phyloP scores from a whole-genome alignment of 2,888 invertebrate genomes.

The Chouioia cunea region DNA sequence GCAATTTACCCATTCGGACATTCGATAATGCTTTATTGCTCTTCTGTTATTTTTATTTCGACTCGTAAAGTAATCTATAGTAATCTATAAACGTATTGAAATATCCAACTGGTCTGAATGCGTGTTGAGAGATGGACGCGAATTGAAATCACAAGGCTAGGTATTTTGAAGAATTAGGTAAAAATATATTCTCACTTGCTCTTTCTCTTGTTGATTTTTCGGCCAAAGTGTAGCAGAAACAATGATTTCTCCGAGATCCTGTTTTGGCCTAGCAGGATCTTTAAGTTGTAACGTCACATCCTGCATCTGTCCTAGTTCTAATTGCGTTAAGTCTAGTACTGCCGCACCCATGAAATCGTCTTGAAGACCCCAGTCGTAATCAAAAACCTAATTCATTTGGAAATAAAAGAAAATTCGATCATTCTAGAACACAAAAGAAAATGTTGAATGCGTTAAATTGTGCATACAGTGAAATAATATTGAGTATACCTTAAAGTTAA shows the following conservation, averaged over 20 bases:
- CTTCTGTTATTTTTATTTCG: too few relatives aligned
- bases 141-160: background rate
- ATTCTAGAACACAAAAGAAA: background rate
- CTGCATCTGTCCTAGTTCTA: conserved; percentile 82
- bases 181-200: conserved; percentile 76
- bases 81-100: too few relatives aligned
- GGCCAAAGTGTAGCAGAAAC: conserved; percentile 90
- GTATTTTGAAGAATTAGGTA: too few relatives aligned
- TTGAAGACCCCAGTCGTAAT: conserved; percentile 96
- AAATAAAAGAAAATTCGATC: background rate
- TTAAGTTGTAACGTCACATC: conserved; percentile 85
- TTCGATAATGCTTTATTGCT: too few relatives aligned
- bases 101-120: too few relatives aligned
- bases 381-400: conserved; percentile 80
- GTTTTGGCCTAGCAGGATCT: conserved; percentile 79
- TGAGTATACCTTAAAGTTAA: conserved; percentile 83
- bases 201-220: conserved; percentile 93
- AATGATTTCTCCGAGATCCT: conserved; percentile 86
- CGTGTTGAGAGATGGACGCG: too few relatives aligned
- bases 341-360: conserved; percentile 99
- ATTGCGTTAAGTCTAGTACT: conserved; percentile 83
- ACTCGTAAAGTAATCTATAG: too few relatives aligned
- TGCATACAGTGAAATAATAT: background rate
- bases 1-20: too few relatives aligned
- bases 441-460: too few relatives aligned